These are phyloP conservation scores for Norana najaformis DNA, from an alignment of 2,888 invertebrate species.

Conservation along the genomic window DNA sequence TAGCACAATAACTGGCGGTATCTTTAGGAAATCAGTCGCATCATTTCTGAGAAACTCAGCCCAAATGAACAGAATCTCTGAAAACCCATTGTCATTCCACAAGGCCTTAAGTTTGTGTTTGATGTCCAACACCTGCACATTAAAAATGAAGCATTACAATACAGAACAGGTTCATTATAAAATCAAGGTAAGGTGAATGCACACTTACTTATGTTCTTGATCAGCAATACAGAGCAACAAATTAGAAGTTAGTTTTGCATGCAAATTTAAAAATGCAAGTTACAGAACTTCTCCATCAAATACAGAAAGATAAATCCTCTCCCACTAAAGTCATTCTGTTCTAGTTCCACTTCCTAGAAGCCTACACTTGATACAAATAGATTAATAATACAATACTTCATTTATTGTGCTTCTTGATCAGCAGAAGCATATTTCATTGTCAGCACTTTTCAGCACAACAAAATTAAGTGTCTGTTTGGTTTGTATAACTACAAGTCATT, in stretches of 20 bases:
- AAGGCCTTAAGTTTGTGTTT: not conserved
- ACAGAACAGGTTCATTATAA: not conserved
- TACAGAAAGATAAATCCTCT: not conserved
- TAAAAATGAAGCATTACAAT: not conserved
- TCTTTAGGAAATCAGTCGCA: not conserved
- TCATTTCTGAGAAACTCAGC: not conserved
- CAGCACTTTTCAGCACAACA: not conserved
- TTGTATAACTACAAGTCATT: too few species aligned
- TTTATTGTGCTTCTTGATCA: not conserved
- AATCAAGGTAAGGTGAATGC: too few species aligned
- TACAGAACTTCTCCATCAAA: not conserved
- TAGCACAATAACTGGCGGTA: not conserved
- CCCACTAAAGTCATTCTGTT: too few species aligned
- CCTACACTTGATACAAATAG: not conserved
- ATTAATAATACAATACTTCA: not conserved
- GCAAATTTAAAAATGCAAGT: not conserved
- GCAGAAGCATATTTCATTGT: not conserved
- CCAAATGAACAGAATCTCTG: constrained; percentile 17
- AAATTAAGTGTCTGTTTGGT: not conserved
- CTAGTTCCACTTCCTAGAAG: not conserved
- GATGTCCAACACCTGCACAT: not conserved
- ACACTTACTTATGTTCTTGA: not conserved
- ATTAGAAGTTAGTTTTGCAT: not conserved
- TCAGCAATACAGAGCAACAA: not conserved
- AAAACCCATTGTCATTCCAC: not conserved